Evolutionary conservation across 2,888 invertebrate genomes (phyloP), one percentile per base, ranked within the genome.

Genomic region (Venustoraphidia nigricollis): DNA sequence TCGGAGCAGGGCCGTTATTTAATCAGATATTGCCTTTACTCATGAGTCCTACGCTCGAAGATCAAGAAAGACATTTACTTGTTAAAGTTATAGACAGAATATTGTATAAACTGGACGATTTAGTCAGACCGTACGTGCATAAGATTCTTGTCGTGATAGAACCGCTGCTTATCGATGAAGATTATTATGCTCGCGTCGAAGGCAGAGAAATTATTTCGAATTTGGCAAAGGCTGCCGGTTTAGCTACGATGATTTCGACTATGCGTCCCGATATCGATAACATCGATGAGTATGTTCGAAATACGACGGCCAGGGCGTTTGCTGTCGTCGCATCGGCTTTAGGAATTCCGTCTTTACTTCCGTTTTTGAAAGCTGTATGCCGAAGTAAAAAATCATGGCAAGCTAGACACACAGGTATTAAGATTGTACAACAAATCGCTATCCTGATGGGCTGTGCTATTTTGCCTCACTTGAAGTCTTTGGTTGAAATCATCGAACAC

Each of bases 211-310:
- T 98, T 58, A 99, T 98, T 62, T 96, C 95, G 0, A 99, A 98
- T 69, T 73, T 98, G 62, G 97, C 98, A 0, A 98, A 99, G 71
- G 98, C 98, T 2, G 98, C 98, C 3, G 98, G 98, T 49, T 71
- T 98, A 48, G 98, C 98, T 4, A 99, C 98, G 10, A 99, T 98
- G 98, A 99, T 98, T 61, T 97, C 97, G 5, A 98, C 98, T 0
- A 98, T 98, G 98, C 77, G 98, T 64, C 98, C 98, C 0, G 98
- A 98, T 71, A 99, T 99, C 59, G 98, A 98, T 69, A 98, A 98
- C 65, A 96, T 96, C 59, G 97, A 97, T 67, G 96, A 97, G 69
- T 98, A 99, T 62, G 98, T 99, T 38, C 79, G 98, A 63, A 99
- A 99, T 67, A 99, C 98, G 0, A 99, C 98, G 0, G 98, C 98